phyloP scores from a whole-genome alignment of 2,113 vertebrate genomes.

The Toxostoma redivivum region DNA sequence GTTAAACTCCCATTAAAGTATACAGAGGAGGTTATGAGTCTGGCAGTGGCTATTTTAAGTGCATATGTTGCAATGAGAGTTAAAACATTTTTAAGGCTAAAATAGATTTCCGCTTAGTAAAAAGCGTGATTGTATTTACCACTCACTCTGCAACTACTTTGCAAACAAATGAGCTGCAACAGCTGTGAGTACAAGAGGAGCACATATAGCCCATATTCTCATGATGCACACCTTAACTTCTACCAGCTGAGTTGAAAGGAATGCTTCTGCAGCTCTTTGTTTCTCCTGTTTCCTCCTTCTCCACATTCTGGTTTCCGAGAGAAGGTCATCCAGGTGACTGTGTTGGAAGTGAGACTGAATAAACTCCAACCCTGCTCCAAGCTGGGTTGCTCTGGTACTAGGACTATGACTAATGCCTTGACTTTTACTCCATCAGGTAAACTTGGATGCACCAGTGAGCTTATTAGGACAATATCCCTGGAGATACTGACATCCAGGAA shows the following conservation, averaged over 20 bases:
- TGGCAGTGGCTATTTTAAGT: not conserved
- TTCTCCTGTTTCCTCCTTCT: not conserved
- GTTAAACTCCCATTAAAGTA: not conserved
- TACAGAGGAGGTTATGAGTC: not conserved
- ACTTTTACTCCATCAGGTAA: not conserved
- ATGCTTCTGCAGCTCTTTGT: not conserved
- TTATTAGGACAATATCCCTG: not conserved
- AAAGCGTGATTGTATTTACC: not conserved
- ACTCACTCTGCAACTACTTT: not conserved
- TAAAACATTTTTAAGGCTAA: not conserved
- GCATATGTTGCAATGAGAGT: not conserved
- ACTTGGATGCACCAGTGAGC: not conserved
- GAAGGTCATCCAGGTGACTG: not conserved
- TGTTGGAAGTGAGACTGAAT: not conserved
- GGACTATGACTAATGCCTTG: not conserved
- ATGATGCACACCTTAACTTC: not conserved
- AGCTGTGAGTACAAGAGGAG: not conserved
- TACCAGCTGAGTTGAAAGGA: not conserved
- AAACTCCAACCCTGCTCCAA: not conserved
- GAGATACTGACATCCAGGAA: not conserved
- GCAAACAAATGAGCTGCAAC: not conserved
- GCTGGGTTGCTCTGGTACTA: not conserved
- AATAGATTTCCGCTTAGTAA: not conserved
- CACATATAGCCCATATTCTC: not conserved
- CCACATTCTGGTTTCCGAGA: not conserved